Evolutionary conservation across 1,140 invertebrate genomes (phyloP).

Genomic region (Drosophila takahashii): DNA sequence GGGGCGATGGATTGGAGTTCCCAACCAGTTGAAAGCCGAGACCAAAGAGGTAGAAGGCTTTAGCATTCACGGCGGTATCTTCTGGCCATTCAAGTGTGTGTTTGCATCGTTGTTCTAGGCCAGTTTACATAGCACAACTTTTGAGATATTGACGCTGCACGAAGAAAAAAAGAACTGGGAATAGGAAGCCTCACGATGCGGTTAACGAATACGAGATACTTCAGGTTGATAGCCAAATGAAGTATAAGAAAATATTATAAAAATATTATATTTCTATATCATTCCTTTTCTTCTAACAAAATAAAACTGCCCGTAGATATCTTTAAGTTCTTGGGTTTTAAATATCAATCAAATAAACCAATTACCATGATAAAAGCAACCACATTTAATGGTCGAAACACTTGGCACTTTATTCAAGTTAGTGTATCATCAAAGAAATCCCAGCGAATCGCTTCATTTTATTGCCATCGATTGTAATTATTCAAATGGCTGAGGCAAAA

Average conservation of each 20-base stretch:
- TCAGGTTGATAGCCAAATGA: not conserved
- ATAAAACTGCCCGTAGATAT: too few relatives aligned
- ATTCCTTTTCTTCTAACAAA: too few relatives aligned
- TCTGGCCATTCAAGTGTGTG: constrained; percentile 24
- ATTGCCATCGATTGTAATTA: constrained; percentile 68
- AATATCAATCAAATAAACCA: not conserved
- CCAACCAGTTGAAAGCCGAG: constrained; percentile 31
- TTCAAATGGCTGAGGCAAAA: constrained; percentile 53
- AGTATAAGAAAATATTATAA: too few relatives aligned
- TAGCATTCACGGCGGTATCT: constrained; percentile 16
- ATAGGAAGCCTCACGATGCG: not conserved
- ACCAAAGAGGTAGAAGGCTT: not conserved
- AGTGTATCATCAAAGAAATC: constrained; percentile 21
- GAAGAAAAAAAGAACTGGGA: not conserved
- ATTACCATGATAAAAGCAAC: not conserved
- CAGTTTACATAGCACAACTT: constrained; percentile 37
- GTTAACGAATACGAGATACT: not conserved
- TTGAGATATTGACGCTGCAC: constrained; percentile 35
- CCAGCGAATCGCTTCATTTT: constrained; percentile 39
- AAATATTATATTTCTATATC: not conserved
- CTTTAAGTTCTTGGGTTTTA: not conserved
- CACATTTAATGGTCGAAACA: not conserved
- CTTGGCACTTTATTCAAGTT: not conserved
- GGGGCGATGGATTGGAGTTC: not conserved
- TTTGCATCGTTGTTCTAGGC: constrained; percentile 46